Conservation (phyloP, 92 coral and sea anemone genomes). For the Parazoanthus swiftii region DNA sequence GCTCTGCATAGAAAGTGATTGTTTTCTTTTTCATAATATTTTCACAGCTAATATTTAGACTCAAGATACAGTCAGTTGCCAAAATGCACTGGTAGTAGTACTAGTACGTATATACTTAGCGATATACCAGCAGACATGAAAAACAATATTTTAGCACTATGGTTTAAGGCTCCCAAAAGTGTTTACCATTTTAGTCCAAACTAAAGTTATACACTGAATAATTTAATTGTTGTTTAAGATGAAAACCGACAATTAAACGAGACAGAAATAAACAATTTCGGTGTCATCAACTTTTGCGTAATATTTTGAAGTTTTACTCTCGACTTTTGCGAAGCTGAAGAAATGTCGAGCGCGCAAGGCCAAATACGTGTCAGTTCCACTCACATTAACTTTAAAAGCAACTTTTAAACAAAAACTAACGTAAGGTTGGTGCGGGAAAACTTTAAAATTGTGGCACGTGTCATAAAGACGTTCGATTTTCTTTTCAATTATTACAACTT, state of each 20-base stretch:
- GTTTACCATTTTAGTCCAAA: no score
- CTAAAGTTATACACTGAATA: no score
- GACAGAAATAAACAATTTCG: no score
- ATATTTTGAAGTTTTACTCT: no score
- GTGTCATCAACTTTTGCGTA: no score
- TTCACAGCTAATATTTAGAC: neutral
- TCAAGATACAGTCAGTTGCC: neutral
- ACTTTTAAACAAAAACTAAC: neutral
- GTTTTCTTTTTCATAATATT: neutral
- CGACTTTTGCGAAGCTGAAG: neutral
- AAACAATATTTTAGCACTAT: no score
- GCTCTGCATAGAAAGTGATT: neutral
- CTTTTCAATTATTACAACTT: neutral
- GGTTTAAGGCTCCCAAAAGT: no score
- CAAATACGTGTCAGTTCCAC: neutral
- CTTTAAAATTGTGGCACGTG: neutral
- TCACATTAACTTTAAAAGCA: neutral
- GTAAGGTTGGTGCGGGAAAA: neutral
- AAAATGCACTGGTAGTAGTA: neutral
- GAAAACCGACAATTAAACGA: no score
- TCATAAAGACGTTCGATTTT: neutral
- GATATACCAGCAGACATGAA: neutral
- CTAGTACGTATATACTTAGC: no score
- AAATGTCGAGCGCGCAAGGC: neutral
- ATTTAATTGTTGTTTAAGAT: no score